phyloP scores from a whole-genome alignment of 2,888 invertebrate genomes.

The Sericinus montela region DNA sequence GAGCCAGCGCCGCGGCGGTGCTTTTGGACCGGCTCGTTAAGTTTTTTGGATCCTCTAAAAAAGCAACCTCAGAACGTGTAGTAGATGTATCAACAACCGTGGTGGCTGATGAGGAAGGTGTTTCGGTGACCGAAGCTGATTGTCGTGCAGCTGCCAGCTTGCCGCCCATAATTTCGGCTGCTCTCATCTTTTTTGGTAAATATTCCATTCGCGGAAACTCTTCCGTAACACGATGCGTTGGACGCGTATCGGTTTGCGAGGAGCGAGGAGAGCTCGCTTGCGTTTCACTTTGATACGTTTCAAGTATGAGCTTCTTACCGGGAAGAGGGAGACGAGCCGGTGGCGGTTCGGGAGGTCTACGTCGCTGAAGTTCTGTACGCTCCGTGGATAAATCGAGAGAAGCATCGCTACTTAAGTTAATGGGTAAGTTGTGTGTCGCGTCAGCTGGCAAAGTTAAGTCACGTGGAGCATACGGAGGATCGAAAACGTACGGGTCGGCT shows the following conservation, averaged over 20 bases:
- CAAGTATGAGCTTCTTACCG: conserved; percentile 72
- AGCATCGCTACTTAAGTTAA: conserved; percentile 72
- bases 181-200: conserved; percentile 75
- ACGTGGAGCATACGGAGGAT: conserved; percentile 44
- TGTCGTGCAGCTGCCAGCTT: conserved; percentile 49
- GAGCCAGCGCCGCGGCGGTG: conserved; percentile 79
- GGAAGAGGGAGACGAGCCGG: conserved; percentile 60
- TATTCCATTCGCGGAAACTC: conserved; percentile 60
- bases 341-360: conserved; percentile 57
- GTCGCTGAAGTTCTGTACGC: conserved; percentile 60
- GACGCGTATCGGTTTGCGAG: conserved; percentile 31
- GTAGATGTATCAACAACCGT: conserved; percentile 33
- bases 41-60: conserved; percentile 79
- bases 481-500: conserved; percentile 57
- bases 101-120: conserved; percentile 34
- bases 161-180: conserved; percentile 70
- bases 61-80: conserved; percentile 60
- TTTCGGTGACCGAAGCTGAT: conserved; percentile 27
- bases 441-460: conserved; percentile 54
- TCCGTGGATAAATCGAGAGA: conserved; percentile 66
- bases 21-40: conserved; percentile 77
- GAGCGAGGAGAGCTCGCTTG: conserved; percentile 48
- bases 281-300: conserved; percentile 70
- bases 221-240: conserved; percentile 31
- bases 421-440: conserved; percentile 60